Evolutionary conservation across 1,140 invertebrate genomes (phyloP).

Genomic region (Drosophila ohnishii): DNA sequence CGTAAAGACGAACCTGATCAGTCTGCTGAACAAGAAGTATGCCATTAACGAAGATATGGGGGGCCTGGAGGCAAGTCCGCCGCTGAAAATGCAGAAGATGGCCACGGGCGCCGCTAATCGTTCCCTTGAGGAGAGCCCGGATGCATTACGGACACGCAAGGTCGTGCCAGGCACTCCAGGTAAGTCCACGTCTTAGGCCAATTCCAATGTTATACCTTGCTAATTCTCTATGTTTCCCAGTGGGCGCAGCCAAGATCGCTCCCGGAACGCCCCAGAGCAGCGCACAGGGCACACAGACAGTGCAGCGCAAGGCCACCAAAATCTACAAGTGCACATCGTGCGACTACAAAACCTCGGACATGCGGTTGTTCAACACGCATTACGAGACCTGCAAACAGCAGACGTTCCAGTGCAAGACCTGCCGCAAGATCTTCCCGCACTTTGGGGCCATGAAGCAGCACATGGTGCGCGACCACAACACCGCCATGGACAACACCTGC

Average conservation of each 20-base stretch:
- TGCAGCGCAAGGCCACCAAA: slow-evolving; percentile 76
- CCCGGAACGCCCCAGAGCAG: slow-evolving; percentile 37
- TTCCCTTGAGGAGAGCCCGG: slow-evolving; percentile 55
- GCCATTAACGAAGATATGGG: slow-evolving; percentile 76
- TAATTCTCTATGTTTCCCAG: slow-evolving; percentile 9
- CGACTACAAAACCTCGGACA: slow-evolving; percentile 82
- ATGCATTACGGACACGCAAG: slow-evolving; percentile 62
- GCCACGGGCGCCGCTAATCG: slow-evolving; percentile 55
- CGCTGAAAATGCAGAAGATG: slow-evolving; percentile 78
- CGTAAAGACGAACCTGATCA: slow-evolving; percentile 76
- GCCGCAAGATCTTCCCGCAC: slow-evolving; percentile 80
- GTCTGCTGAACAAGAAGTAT: slow-evolving; percentile 82
- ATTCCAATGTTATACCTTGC: neutral
- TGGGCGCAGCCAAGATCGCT: slow-evolving; percentile 62
- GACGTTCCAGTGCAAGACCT: slow-evolving; percentile 82
- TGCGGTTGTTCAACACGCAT: slow-evolving; percentile 81
- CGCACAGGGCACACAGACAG: slow-evolving; percentile 64
- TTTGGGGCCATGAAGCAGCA: slow-evolving; percentile 81
- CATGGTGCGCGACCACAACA: slow-evolving; percentile 78
- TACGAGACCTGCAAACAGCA: slow-evolving; percentile 82
- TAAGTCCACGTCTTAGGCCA: neutral
- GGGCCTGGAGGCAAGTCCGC: slow-evolving; percentile 53
- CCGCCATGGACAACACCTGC: slow-evolving; percentile 79
- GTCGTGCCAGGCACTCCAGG: slow-evolving; percentile 58
- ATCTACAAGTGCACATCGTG: slow-evolving; percentile 83